Conservation (phyloP, 2,888 invertebrate species). For the Julus scandinavius region DNA sequence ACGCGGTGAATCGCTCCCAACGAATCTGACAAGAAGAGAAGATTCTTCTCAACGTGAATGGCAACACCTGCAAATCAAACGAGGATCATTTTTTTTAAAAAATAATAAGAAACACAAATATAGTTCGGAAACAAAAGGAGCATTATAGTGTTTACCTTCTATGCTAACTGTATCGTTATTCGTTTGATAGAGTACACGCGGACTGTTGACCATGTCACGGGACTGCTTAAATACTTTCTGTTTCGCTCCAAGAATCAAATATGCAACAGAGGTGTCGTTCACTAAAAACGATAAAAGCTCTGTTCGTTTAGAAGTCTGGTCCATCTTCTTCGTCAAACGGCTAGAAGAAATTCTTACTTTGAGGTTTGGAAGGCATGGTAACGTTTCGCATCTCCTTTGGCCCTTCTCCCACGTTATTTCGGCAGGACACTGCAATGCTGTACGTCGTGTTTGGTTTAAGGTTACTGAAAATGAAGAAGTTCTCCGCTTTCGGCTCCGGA, state of each 20-base stretch:
- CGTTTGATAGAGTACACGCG: conserved; percentile 50
- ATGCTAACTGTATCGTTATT: conserved; percentile 53
- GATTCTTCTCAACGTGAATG: conserved; percentile 76
- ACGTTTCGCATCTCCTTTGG: conserved; percentile 75
- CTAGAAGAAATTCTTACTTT: conserved; percentile 59
- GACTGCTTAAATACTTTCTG: conserved; percentile 67
- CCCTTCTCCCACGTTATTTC: conserved; percentile 82
- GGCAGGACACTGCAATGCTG: conserved; percentile 80
- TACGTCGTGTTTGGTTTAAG: conserved; percentile 78
- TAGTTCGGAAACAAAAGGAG: not conserved
- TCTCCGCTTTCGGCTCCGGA: conserved; percentile 75
- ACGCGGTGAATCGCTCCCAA: conserved; percentile 73
- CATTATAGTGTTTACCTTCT: conserved; percentile 50
- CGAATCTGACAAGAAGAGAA: conserved; percentile 82
- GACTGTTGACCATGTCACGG: conserved; percentile 26
- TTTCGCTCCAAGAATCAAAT: conserved; percentile 77
- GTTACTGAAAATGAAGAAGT: conserved; percentile 82
- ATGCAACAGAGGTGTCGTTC: conserved; percentile 68
- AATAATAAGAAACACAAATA: not conserved
- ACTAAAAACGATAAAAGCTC: not conserved
- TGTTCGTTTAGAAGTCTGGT: not conserved
- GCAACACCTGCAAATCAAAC: conserved; percentile 74
- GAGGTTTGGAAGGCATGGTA: conserved; percentile 75
- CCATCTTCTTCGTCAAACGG: conserved; percentile 36
- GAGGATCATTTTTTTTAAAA: not conserved